A percentile compares a stretch with the other conserved stretches of the same genome.
These are phyloP conservation scores for Salvator merianae DNA, from an alignment of 2,113 vertebrate species.

Conservation along the genomic window DNA sequence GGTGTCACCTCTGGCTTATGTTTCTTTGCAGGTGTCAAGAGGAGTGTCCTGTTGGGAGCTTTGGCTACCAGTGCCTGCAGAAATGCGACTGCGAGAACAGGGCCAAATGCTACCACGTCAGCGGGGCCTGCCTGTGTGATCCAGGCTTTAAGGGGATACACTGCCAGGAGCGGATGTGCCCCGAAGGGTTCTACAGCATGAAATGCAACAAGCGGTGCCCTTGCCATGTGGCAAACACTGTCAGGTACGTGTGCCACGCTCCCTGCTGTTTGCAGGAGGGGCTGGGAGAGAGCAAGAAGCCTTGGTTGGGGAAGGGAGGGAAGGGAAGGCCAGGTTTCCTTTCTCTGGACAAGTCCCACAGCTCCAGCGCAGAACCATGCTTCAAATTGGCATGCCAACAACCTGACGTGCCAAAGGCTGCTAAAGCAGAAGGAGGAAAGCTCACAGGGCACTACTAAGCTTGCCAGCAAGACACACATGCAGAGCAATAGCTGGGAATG, in stretches of 20 bases:
- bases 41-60: slow-evolving; percentile 92
- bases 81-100: slow-evolving; percentile 93
- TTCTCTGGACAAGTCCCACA: background rate
- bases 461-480: no score
- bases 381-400: background rate
- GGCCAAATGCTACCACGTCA: slow-evolving; percentile 92
- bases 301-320: background rate
- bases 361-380: background rate
- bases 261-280: background rate
- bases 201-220: slow-evolving; percentile 93
- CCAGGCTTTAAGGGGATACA: slow-evolving; percentile 91
- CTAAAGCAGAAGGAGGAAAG: no score
- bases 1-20: background rate
- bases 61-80: slow-evolving; percentile 88
- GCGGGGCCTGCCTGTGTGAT: slow-evolving; percentile 90
- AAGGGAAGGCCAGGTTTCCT: background rate
- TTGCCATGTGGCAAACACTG: slow-evolving; percentile 86
- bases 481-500: no score
- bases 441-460: no score
- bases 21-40: slow-evolving; percentile 88
- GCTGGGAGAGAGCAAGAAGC: background rate
- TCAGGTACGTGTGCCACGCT: slow-evolving; percentile 77
- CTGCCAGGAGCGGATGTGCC: slow-evolving; percentile 95
- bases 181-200: slow-evolving; percentile 88
- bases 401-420: no score